Evolutionary conservation across 2,797 vertebrate species (phyloP).

Genomic region (Anas georgica): DNA sequence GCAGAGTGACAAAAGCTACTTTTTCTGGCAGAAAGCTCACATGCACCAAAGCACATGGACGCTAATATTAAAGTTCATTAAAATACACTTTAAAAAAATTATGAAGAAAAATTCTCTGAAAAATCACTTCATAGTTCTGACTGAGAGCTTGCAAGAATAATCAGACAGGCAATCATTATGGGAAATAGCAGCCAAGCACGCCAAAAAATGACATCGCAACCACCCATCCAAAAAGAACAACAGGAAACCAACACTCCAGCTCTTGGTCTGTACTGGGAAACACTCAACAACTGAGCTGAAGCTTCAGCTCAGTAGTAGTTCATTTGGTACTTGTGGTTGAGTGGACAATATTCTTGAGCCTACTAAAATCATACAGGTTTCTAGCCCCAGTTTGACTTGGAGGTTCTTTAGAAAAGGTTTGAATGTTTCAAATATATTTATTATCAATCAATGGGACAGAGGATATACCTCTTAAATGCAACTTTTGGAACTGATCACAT

Average conservation of each 20-base stretch:
- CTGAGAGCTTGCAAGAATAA: not conserved
- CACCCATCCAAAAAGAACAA: not conserved
- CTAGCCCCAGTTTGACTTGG: not conserved
- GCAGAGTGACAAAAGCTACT: not conserved
- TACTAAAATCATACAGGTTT: not conserved
- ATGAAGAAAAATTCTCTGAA: not conserved
- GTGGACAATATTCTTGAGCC: not conserved
- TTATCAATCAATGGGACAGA: not conserved
- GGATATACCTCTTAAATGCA: not conserved
- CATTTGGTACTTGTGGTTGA: not conserved
- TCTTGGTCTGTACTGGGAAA: not conserved
- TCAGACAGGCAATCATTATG: not conserved
- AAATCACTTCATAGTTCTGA: not conserved
- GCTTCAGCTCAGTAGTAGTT: not conserved
- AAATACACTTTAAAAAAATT: not conserved
- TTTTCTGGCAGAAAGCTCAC: not conserved
- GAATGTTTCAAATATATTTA: not conserved
- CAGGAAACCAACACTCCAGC: not conserved
- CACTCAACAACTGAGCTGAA: not conserved
- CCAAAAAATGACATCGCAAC: not conserved
- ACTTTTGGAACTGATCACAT: not conserved
- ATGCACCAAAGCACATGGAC: not conserved
- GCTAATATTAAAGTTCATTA: not conserved
- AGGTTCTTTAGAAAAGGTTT: not conserved
- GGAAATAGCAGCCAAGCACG: not conserved